phyloP scores from a whole-genome alignment of 2,797 vertebrate genomes.

The Heteromormyrus szaboi region DNA sequence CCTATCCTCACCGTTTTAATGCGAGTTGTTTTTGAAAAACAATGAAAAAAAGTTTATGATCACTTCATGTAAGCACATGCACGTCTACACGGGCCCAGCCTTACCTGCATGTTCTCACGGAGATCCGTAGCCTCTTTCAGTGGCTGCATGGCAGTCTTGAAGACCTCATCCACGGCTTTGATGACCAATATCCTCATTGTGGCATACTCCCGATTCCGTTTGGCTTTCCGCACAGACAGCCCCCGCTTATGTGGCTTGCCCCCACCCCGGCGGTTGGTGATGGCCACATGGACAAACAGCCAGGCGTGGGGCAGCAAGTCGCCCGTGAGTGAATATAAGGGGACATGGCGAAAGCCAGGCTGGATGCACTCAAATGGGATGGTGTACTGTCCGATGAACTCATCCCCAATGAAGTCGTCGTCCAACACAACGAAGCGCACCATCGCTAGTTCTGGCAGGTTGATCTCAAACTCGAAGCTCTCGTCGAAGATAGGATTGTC shows the following conservation, averaged over 20 bases:
- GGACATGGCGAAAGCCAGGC: slow-evolving; percentile 82
- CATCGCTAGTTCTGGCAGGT: slow-evolving; percentile 88
- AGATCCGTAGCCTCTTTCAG: slow-evolving; percentile 85
- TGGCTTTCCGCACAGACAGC: slow-evolving; percentile 83
- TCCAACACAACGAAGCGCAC: slow-evolving; percentile 90
- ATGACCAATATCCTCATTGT: slow-evolving; percentile 82
- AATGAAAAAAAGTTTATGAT: neutral
- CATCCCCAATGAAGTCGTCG: slow-evolving; percentile 91
- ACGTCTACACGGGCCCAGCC: neutral
- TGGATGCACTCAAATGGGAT: slow-evolving; percentile 91
- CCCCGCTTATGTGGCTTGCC: slow-evolving; percentile 90
- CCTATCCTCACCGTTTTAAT: neutral
- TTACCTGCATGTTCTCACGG: slow-evolving; percentile 91
- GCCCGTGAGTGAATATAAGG: slow-evolving; percentile 81
- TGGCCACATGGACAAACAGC: slow-evolving; percentile 87
- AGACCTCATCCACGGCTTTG: slow-evolving; percentile 81
- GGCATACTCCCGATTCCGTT: slow-evolving; percentile 80
- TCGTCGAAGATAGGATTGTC: slow-evolving; percentile 90
- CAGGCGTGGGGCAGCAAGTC: slow-evolving; percentile 77
- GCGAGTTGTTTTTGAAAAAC: neutral
- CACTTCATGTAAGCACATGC: neutral
- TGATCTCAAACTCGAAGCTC: slow-evolving; percentile 94
- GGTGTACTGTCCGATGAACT: slow-evolving; percentile 88
- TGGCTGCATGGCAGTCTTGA: slow-evolving; percentile 78
- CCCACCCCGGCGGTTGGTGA: slow-evolving; percentile 87